A percentile compares a stretch with the other conserved stretches of the same genome.
phyloP scores from a whole-genome alignment of 2,113 vertebrate species.

The Garra rufa region DNA sequence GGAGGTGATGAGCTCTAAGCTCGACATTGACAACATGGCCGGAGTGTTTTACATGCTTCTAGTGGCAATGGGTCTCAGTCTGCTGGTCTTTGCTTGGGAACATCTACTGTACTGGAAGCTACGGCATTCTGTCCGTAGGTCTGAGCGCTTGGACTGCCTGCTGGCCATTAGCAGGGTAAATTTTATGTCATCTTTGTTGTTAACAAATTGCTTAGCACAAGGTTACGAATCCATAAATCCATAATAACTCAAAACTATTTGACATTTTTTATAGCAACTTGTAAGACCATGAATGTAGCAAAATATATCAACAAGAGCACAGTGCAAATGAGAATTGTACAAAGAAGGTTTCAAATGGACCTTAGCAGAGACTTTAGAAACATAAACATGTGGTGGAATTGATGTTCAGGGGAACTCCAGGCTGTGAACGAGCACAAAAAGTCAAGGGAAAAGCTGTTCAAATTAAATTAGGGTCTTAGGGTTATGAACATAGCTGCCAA shows the following conservation, averaged over 20 bases:
- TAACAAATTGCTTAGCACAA: neutral
- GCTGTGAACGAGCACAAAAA: neutral
- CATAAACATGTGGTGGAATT: neutral
- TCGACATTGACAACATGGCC: slow-evolving; percentile 99
- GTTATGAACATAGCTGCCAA: slow-evolving; percentile 45
- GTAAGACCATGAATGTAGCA: neutral
- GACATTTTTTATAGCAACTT: neutral
- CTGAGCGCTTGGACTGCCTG: slow-evolving; percentile 87
- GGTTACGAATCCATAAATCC: neutral
- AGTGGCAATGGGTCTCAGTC: slow-evolving; percentile 96
- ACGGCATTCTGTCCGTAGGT: slow-evolving; percentile 85
- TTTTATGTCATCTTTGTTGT: neutral
- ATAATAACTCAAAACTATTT: neutral
- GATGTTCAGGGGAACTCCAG: neutral
- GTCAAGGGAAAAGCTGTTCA: neutral
- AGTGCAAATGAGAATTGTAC: neutral
- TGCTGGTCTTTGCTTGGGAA: slow-evolving; percentile 96
- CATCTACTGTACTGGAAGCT: slow-evolving; percentile 97
- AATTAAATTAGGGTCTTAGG: neutral
- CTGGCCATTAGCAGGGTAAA: slow-evolving; percentile 93
- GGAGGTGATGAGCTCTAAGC: slow-evolving; percentile 97
- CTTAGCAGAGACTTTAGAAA: neutral
- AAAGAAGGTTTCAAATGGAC: neutral
- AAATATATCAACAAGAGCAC: neutral
- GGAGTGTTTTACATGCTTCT: slow-evolving; percentile 99